These are phyloP conservation scores for Apodemia hepburni DNA, from an alignment of 2,888 invertebrate genomes.

Conservation along the genomic window DNA sequence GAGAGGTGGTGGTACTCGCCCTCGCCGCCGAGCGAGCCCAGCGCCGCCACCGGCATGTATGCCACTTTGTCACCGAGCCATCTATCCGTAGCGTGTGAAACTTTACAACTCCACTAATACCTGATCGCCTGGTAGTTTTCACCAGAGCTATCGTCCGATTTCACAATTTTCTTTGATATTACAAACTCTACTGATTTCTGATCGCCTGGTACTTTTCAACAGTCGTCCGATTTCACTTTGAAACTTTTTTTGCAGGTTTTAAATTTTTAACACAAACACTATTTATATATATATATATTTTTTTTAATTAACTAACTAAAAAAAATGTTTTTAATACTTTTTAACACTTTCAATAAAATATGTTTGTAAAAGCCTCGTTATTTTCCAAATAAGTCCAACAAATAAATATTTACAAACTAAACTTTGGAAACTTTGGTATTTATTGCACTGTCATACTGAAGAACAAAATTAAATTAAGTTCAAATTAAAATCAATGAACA, in stretches of 20 bases:
- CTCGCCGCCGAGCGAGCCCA: constrained; percentile 83
- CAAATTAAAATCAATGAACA: constrained; percentile 16
- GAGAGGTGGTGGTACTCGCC: constrained; percentile 77
- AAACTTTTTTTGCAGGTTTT: too few species aligned
- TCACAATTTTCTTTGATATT: constrained; percentile 18
- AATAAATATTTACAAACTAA: constrained; percentile 25
- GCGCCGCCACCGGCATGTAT: constrained; percentile 83
- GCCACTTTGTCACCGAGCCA: constrained; percentile 83
- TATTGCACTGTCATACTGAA: constrained; percentile 29
- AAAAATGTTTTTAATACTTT: not conserved
- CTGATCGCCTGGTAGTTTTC: constrained; percentile 22
- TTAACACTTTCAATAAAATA: not conserved
- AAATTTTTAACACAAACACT: too few species aligned
- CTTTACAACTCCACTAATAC: not conserved
- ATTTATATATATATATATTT: too few species aligned
- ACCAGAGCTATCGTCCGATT: constrained; percentile 2
- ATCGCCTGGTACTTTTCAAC: constrained; percentile 22
- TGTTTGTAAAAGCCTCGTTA: constrained; percentile 22
- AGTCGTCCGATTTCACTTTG: constrained; percentile 13
- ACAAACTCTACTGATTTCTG: constrained; percentile 1
- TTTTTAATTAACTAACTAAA: too few species aligned
- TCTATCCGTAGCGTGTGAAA: constrained; percentile 43
- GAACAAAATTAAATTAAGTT: constrained; percentile 2
- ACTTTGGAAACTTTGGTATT: constrained; percentile 59
- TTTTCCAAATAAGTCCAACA: not conserved